These are phyloP conservation scores for Papilio polyxenes DNA, from an alignment of 1,140 invertebrate species.

Conservation along the genomic window DNA sequence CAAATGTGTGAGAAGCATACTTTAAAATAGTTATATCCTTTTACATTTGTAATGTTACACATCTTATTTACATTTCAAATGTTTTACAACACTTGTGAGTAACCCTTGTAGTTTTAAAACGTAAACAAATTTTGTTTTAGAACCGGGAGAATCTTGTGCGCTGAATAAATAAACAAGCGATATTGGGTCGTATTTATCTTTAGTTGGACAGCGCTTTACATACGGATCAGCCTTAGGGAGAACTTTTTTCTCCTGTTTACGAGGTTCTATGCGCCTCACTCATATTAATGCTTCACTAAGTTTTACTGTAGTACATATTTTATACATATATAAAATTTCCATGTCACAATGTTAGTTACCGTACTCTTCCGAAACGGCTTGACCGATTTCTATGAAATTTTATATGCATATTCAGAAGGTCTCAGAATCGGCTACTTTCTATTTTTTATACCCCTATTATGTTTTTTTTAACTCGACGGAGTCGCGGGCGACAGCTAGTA, in stretches of 20 bases:
- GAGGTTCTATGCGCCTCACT: not conserved
- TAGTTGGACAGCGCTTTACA: constrained; percentile 32
- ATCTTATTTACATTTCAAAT: constrained; percentile 10
- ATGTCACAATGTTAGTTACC: too few species aligned
- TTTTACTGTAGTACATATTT: not conserved
- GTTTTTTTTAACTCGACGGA: too few species aligned
- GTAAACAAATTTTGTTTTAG: constrained; percentile 31
- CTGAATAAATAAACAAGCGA: constrained; percentile 34
- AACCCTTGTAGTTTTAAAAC: constrained; percentile 26
- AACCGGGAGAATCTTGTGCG: constrained; percentile 29
- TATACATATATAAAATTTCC: too few species aligned
- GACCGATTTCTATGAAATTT: too few species aligned
- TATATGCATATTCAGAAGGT: too few species aligned
- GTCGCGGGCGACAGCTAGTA: too few species aligned
- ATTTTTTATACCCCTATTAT: too few species aligned
- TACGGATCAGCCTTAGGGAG: constrained; percentile 23
- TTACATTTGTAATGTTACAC: not conserved
- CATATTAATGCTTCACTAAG: constrained; percentile 18
- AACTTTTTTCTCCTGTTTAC: constrained; percentile 29
- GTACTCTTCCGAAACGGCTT: too few species aligned
- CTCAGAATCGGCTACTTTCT: too few species aligned
- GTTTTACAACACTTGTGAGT: constrained; percentile 8
- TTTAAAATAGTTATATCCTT: not conserved
- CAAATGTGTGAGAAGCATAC: not conserved
- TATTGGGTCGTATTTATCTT: constrained; percentile 39